These are phyloP conservation scores for Lophura nycthemera DNA, from an alignment of 2,113 vertebrate genomes.

Conservation along the genomic window DNA sequence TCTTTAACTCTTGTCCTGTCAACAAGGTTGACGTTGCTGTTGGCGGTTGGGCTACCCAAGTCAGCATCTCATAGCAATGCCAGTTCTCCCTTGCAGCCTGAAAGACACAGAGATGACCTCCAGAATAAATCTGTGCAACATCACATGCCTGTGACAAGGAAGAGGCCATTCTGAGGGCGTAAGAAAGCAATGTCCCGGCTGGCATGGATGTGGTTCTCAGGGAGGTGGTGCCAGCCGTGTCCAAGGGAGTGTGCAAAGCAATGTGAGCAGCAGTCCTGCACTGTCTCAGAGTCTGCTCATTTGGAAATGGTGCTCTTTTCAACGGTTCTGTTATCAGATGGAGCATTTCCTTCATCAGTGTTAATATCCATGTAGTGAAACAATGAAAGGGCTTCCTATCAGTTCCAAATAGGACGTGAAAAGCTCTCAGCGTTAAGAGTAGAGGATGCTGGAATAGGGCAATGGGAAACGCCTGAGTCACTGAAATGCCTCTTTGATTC, in stretches of 20 bases:
- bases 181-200: background rate
- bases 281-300: slow-evolving; percentile 54
- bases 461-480: slow-evolving; percentile 88
- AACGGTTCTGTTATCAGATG: slow-evolving; percentile 85
- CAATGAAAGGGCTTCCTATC: slow-evolving; percentile 89
- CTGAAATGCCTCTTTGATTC: slow-evolving; percentile 84
- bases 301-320: slow-evolving; percentile 79
- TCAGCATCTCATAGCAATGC: background rate
- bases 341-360: slow-evolving; percentile 85
- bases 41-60: background rate
- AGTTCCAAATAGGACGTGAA: slow-evolving; percentile 86
- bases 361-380: slow-evolving; percentile 85
- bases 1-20: background rate
- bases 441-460: slow-evolving; percentile 87
- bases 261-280: slow-evolving; percentile 50
- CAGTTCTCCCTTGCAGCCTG: slow-evolving; percentile 14
- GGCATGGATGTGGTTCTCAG: background rate
- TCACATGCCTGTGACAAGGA: background rate
- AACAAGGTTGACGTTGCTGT: background rate
- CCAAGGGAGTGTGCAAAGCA: background rate
- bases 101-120: background rate
- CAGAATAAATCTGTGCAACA: background rate
- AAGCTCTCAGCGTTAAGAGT: slow-evolving; percentile 82
- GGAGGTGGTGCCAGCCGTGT: background rate
- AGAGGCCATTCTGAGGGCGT: background rate